Base-by-base conservation (phyloP, 2,888 invertebrate species). In the Pasiphila rectangulata region DNA sequence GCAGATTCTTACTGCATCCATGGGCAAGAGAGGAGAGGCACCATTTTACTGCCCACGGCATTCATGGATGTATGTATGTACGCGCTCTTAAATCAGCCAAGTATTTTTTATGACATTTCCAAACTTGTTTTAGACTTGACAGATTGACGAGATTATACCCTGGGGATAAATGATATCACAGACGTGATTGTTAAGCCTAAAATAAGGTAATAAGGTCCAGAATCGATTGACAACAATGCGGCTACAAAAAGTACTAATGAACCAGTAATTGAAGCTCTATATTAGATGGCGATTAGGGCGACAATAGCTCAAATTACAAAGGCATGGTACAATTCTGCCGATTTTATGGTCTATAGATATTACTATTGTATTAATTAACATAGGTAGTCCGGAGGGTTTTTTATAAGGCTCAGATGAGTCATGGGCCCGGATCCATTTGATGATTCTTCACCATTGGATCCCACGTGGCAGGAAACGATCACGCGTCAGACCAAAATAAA, bases 51-150 rank as follows among this genome's bases (percentile, higher is more conserved):
- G n/a, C n/a, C n/a, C n/a, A n/a, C n/a, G n/a, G n/a, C n/a, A n/a
- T n/a, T n/a, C n/a, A n/a, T n/a, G n/a, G n/a, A n/a, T n/a, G n/a
- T n/a, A n/a, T n/a, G n/a, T n/a, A n/a, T n/a, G n/a, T n/a, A n/a
- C n/a, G n/a, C n/a, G n/a, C n/a, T n/a, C 3, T 44, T 29, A 35
- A 35, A 49, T 43, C 40, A 44, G 50, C 40, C 48, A 46, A 46
- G 43, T 39, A 25, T 42, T 57, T 55, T 53, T 54, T 55, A 35
- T 54, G 38, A 35, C 41, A 54, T 51, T 52, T 61, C 61, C 62
- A 54, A 63, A 63, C 61, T 62, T 57, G 63, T 63, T 44, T 50
- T 44, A 46, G 43, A 45, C 66, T 66, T 75, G 74, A 75, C 72
- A 61, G 69, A 74, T 74, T 67, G 61, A 42, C 63, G 60, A 57